These are phyloP conservation scores for Drosophila atripex DNA, from an alignment of 2,888 invertebrate species.

Conservation along the genomic window DNA sequence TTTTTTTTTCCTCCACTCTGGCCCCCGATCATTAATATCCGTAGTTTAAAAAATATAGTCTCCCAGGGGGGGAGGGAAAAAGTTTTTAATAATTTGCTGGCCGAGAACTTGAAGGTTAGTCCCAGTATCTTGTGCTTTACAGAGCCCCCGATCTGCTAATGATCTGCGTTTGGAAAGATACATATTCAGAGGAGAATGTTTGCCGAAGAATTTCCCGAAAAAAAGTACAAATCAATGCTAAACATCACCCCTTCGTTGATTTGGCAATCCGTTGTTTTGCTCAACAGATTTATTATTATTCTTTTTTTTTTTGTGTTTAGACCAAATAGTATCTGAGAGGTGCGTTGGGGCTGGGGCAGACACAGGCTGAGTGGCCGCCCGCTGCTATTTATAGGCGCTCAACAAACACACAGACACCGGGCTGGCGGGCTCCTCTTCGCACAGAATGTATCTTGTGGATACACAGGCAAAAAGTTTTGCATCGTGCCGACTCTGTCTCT, in stretches of 20 bases:
- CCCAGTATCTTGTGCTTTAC: constrained; percentile 4
- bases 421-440: constrained; percentile 7
- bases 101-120: constrained; percentile 55
- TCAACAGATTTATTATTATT: constrained; percentile 59
- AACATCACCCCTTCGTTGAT: constrained; percentile 9
- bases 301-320: constrained; percentile 18
- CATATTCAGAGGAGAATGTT: constrained; percentile 11
- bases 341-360: constrained; percentile 29
- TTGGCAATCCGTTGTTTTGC: constrained; percentile 37
- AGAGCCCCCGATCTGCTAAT: constrained; percentile 26
- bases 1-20: constrained; percentile 4
- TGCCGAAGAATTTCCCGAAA: constrained; percentile 20
- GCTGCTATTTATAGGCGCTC: constrained; percentile 73
- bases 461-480: constrained; percentile 65
- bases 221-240: constrained; percentile 27
- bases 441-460: constrained; percentile 69
- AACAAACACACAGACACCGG: constrained; percentile 58
- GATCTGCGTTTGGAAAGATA: constrained; percentile 6
- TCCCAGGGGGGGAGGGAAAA: constrained; percentile 13
- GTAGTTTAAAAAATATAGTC: constrained; percentile 38
- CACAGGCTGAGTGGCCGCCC: constrained; percentile 53
- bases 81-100: constrained; percentile 17
- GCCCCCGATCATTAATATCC: constrained; percentile 67
- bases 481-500: constrained; percentile 46
- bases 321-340: constrained; percentile 22